Percentiles rank a stretch among this genome's conserved stretches.
Conservation (phyloP, 1,140 invertebrate genomes). For the Anastrepha obliqua region DNA sequence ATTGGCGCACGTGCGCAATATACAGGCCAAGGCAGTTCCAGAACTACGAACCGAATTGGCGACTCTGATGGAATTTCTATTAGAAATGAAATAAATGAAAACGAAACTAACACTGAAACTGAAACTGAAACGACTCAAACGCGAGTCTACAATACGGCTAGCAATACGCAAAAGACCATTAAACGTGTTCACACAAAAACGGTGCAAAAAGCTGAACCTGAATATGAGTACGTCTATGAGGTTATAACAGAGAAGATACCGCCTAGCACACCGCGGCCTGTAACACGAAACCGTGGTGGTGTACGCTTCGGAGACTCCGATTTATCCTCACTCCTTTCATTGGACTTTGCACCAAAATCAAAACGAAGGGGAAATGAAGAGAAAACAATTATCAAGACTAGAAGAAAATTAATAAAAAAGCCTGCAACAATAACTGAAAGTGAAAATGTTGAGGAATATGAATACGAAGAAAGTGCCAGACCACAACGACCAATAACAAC, state of each 20-base stretch:
- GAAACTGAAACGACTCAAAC: conserved; percentile 65
- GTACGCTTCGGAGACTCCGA: conserved; percentile 67
- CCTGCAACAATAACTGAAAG: conserved; percentile 64
- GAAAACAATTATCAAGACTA: conserved; percentile 60
- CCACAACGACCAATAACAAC: conserved; percentile 48
- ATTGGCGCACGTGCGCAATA: neutral
- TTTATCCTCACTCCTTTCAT: conserved; percentile 67
- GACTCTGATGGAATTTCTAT: neutral
- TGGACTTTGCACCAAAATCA: conserved; percentile 63
- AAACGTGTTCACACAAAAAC: conserved; percentile 67
- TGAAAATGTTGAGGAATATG: conserved; percentile 64
- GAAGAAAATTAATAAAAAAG: conserved; percentile 64
- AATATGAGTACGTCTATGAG: conserved; percentile 68
- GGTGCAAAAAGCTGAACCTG: conserved; percentile 63
- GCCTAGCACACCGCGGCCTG: conserved; percentile 59
- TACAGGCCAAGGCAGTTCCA: neutral
- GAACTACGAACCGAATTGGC: neutral
- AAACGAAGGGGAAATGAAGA: conserved; percentile 55
- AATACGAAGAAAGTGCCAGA: conserved; percentile 59
- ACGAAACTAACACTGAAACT: conserved; percentile 55
- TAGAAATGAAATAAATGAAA: neutral
- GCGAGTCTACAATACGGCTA: conserved; percentile 59
- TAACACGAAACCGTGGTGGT: conserved; percentile 66
- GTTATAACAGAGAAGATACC: conserved; percentile 59
- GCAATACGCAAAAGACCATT: conserved; percentile 61